Percentiles rank a stretch among this genome's conserved stretches.
Conservation (phyloP, 1,140 invertebrate species). For the Pseudachorutes palmiensis region DNA sequence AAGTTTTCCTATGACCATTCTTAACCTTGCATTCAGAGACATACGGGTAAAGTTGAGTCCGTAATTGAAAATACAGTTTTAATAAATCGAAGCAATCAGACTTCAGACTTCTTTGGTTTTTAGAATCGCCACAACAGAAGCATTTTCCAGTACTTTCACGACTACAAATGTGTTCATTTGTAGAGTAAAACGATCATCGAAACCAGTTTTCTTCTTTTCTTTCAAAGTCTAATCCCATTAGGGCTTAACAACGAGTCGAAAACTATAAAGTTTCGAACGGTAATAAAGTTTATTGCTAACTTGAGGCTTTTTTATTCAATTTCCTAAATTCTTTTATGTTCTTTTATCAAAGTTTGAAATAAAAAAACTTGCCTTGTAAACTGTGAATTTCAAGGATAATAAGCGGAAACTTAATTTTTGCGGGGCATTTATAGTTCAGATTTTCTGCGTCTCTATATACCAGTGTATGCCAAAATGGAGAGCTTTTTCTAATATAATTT, state of each 20-base stretch:
- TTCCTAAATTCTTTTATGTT: neutral
- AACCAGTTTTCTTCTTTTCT: neutral
- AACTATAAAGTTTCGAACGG: neutral
- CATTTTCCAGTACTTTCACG: too few relatives aligned
- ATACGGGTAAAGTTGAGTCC: too few relatives aligned
- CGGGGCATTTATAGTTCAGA: neutral
- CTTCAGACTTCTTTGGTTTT: too few relatives aligned
- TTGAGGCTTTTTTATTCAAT: conserved; percentile 1
- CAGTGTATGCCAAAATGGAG: neutral
- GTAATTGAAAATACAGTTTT: too few relatives aligned
- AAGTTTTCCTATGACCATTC: too few relatives aligned
- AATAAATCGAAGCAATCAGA: too few relatives aligned
- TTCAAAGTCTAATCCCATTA: neutral
- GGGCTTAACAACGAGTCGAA: neutral
- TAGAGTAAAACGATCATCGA: neutral
- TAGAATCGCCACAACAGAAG: too few relatives aligned
- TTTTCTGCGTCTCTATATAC: neutral
- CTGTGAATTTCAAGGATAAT: neutral
- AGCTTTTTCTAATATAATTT: neutral
- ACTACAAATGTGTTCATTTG: neutral
- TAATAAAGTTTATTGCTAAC: conserved; percentile 3
- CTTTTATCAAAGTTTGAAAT: neutral
- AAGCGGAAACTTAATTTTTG: neutral
- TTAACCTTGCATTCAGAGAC: too few relatives aligned
- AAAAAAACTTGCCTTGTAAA: neutral